Base-by-base conservation (phyloP, 1,140 invertebrate genomes). In the Zaprionus taronus region DNA sequence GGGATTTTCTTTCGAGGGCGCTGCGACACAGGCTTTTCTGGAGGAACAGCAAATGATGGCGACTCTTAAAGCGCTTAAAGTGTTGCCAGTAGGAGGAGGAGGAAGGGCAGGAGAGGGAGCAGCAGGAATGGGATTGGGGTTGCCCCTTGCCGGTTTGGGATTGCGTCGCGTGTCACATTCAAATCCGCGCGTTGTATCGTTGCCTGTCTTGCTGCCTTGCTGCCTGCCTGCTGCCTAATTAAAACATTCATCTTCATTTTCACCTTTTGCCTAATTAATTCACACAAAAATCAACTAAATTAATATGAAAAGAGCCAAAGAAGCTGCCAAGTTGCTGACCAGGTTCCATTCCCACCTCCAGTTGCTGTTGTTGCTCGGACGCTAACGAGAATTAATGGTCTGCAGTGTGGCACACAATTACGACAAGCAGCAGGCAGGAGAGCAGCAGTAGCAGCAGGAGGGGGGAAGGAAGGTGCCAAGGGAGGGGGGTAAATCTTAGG, bases 231-330 rank as follows among this genome's bases (percentile, higher is more conserved):
- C 66, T 26, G 84, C 82, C 84, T 92, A 92, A 92, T 92, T 92
- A 87, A 92, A 91, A 92, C 91, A 92, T 92, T 92, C 91, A 91
- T 92, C 91, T 92, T 92, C 89, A 92, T 92, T 92, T 92, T 90
- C 91, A 92, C 91, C 91, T 92, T 92, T 92, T 92, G 90, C 80
- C 85, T 91, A 91, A 91, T 91, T 91, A 91, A 91, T 91, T 91
- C 90, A 91, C 82, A 90, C 86, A 90, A 91, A 90, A 90, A 90
- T 90, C 86, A 91, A 91, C 82, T 90, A 91, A 90, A 90, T 90
- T 90, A 90, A 91, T 90, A 90, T 90, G 85, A 90, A 90, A 90
- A 76, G 82, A 90, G 85, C 79, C 86, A 82, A 81, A 89, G 86
- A 89, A 85, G 85, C 85, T 89, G 84, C 80, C 84, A 89, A 79